Evolutionary conservation across 2,113 vertebrate species (phyloP).

Genomic region (Pao palembangensis): DNA sequence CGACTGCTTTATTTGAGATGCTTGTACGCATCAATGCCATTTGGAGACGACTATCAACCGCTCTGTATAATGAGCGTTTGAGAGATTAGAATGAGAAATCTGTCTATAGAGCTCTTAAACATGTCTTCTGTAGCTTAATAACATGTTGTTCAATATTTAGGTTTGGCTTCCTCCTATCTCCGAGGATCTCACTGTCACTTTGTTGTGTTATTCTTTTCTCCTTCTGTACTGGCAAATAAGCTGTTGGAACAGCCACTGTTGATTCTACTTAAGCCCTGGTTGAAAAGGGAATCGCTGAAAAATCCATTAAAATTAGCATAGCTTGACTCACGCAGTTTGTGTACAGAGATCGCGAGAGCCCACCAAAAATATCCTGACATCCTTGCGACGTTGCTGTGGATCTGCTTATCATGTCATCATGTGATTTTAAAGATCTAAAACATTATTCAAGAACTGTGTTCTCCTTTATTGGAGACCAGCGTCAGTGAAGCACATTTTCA

Average conservation of each 20-base stretch:
- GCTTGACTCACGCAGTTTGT: no score
- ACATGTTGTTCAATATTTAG: no score
- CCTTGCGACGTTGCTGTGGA: no score
- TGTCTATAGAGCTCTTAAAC: background rate
- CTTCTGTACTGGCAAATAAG: background rate
- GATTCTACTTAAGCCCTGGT: no score
- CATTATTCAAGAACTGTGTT: no score
- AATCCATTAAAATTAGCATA: no score
- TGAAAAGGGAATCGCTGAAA: background rate
- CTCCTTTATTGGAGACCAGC: background rate
- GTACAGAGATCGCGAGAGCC: no score
- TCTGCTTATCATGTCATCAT: background rate
- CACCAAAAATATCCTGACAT: no score
- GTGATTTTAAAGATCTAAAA: background rate
- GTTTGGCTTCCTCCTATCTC: no score
- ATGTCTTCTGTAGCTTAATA: no score
- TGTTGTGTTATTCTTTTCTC: background rate
- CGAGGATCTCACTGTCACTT: background rate
- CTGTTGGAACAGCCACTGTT: background rate
- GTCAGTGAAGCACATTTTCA: no score
- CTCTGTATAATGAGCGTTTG: background rate
- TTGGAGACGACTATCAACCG: background rate
- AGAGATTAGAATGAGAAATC: background rate
- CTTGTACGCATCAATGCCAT: slow-evolving; percentile 1
- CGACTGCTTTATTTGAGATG: slow-evolving; percentile 18